Evolutionary conservation across 1,140 invertebrate species (phyloP), one percentile per base, ranked within the genome.

Genomic region (Apis laboriosa): DNA sequence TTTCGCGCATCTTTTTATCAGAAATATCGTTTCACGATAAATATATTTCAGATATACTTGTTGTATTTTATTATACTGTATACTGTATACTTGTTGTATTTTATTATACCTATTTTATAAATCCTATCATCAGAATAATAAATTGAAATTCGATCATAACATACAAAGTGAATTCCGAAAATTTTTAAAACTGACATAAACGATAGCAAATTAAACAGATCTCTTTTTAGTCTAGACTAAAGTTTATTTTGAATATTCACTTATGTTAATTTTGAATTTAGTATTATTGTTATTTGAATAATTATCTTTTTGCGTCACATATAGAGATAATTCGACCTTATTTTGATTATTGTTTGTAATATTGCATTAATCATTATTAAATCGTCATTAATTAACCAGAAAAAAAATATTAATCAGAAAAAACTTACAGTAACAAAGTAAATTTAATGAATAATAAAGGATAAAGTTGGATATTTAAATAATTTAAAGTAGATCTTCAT

Each of bases 181-280:
- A 34, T 49, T 28, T 56, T 7, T 24, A 53, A 11, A 53, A 56
- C 4, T 55, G 3, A 1, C 5, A 21, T 43, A 15, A 43, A 17
- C 24, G 43, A 21, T 67, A 58, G 9, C 11, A 73, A 13, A 53
- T 76, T 43, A 43, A 5, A 60, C 9, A 13, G 11, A 17, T 2
- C 13, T 9, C 15, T 67, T 68, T 53, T 3, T 66, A 28, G 80
- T 82, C 74, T 82, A n/a, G 55, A 77, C 73, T 68, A n/a, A 43
- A 21, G 56, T 77, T 82, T 82, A 8, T 51, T 77, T 70, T 15
- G 43, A 51, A 51, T 21, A 9, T 21, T 19, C n/a, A 34, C 1
- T 76, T 51, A 7, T 43, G 67, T 58, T 9, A 28, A 58, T 64
- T 64, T 9, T 17, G 15, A 9, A 60, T 64, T 74, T 60, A 53